Percentiles rank a stretch among this genome's conserved stretches.
Evolutionary conservation across 2,888 invertebrate species (phyloP).

Genomic region (Cantharis lateralis): DNA sequence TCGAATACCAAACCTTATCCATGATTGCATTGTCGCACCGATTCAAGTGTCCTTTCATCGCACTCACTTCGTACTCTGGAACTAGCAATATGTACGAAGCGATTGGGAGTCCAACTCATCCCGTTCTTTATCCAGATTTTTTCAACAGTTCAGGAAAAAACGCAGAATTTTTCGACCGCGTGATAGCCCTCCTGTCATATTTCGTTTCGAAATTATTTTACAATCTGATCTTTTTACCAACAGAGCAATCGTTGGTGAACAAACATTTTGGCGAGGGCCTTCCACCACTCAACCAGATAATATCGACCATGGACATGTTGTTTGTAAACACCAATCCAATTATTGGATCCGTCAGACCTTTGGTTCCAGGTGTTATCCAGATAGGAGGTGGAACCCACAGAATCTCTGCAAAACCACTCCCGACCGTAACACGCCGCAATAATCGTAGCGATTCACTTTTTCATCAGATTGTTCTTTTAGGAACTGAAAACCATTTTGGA

Average conservation of each 20-base stretch:
- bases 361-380: neutral
- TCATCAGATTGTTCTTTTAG: neutral
- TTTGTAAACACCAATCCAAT: neutral
- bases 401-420: neutral
- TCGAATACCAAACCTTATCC: constrained; percentile 43
- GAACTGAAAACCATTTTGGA: neutral
- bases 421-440: neutral
- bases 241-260: neutral
- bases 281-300: neutral
- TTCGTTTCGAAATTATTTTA: neutral
- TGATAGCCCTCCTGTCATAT: constrained; percentile 1
- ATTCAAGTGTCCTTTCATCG: constrained; percentile 48
- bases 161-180: constrained; percentile 40
- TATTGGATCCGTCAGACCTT: neutral
- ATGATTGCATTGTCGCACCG: constrained; percentile 44
- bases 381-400: neutral
- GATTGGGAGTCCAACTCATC: constrained; percentile 46
- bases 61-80: constrained; percentile 45
- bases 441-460: neutral
- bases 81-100: constrained; percentile 40
- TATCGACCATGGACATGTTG: neutral
- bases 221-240: neutral
- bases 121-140: constrained; percentile 48
- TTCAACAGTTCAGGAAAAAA: constrained; percentile 35
- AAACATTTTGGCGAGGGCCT: neutral